These are phyloP conservation scores for Liopterus haemorrhoidalis DNA, from an alignment of 2,888 invertebrate species.

Conservation along the genomic window DNA sequence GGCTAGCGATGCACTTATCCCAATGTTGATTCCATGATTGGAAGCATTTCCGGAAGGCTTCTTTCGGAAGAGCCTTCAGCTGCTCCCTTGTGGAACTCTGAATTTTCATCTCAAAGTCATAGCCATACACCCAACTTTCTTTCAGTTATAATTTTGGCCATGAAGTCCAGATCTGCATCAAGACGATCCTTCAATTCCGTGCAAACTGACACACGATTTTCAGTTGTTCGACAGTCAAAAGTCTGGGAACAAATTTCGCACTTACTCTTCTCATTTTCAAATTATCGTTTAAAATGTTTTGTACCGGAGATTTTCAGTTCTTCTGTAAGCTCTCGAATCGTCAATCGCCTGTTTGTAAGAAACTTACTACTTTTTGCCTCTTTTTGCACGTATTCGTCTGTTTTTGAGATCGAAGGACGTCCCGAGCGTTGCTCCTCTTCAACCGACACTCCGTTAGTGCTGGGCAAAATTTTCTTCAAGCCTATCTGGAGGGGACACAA, in stretches of 20 bases:
- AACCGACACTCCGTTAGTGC: no score
- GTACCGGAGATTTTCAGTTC: background rate
- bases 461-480: no score
- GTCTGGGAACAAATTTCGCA: conserved; percentile 20
- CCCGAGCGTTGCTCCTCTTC: background rate
- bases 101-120: conserved; percentile 24
- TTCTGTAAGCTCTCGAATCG: conserved; percentile 2
- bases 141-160: conserved; percentile 14
- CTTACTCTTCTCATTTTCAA: conserved; percentile 22
- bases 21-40: no score
- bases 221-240: conserved; percentile 22
- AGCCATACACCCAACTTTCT: conserved; percentile 17
- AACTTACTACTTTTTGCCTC: no score
- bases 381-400: no score
- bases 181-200: conserved; percentile 18
- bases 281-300: conserved; percentile 17
- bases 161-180: conserved; percentile 18
- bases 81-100: no score
- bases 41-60: no score
- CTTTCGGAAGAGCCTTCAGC: no score
- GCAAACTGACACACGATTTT: conserved; percentile 20
- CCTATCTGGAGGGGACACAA: no score
- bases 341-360: conserved; percentile 2
- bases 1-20: no score
- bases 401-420: background rate